Conservation (phyloP, 2,888 invertebrate genomes). For the Caenorhabditis uteleia region DNA sequence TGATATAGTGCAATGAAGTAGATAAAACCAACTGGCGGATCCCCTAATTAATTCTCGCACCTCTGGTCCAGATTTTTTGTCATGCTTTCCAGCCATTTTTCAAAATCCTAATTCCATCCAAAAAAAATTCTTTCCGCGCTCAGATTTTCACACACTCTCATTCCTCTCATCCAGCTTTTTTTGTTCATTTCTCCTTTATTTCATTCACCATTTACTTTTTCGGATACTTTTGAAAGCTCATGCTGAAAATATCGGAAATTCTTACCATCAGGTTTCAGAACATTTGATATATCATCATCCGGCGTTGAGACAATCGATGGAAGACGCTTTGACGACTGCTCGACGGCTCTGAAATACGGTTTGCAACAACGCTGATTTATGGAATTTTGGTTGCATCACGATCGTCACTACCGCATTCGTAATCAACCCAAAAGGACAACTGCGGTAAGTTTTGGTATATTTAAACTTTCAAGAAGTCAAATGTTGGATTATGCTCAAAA, state of each 20-base stretch:
- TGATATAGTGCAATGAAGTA: too few species aligned
- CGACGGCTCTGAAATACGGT: constrained; percentile 29
- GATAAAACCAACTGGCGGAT: too few species aligned
- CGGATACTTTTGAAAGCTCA: too few species aligned
- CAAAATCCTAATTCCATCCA: constrained; percentile 5
- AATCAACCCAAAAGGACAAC: constrained; percentile 51
- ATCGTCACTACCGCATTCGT: constrained; percentile 48
- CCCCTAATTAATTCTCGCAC: background rate
- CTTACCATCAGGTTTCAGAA: background rate
- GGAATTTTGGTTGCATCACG: constrained; percentile 58
- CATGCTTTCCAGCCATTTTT: constrained; percentile 27
- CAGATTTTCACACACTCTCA: background rate
- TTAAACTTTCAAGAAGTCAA: too few species aligned
- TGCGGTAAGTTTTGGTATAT: constrained; percentile 50
- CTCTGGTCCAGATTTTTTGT: constrained; percentile 4
- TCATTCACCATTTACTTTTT: background rate
- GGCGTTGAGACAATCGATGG: background rate
- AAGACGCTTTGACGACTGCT: constrained; percentile 24
- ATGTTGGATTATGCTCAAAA: background rate
- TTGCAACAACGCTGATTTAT: constrained; percentile 29
- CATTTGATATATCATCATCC: background rate
- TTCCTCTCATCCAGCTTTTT: background rate
- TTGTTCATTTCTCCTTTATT: background rate
- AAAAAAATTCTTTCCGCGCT: constrained; percentile 1
- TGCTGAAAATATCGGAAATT: too few species aligned